Base-by-base conservation (phyloP, 2,888 invertebrate species). In the Cremastinae sp. region DNA sequence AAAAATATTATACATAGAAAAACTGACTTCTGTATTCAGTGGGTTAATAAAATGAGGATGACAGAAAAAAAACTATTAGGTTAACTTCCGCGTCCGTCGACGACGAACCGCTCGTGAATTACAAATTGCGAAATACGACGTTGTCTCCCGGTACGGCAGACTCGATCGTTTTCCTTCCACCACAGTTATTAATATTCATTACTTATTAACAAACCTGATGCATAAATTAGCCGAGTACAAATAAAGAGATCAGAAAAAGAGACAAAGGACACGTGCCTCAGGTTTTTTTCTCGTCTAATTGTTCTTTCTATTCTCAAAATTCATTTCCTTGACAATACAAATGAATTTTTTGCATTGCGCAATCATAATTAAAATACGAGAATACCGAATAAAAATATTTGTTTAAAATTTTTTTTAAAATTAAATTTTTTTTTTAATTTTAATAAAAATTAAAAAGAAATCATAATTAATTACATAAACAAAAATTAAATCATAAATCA, bases 151-250 rank as follows among this genome's bases (percentile, higher is more conserved):
- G 76, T 69, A 70, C 61, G 75, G 77, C 76, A 79, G 80, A 77
- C 78, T 71, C 77, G 62, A 53, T 37, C 77, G 65, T 78, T 80
- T 82, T 77, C 69, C 80, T 80, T 45, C 59, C 82, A 84, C 82
- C 84, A 84, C 85, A 88, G 87, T 87, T 88, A 89, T 89, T 89
- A 89, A 89, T 89, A 89, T 89, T 89, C 87, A 89, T 89, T 86
- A 87, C 86, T 84, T 84, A 88, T 88, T 88, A 88, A 88, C 88
- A 86, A 86, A 88, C 86, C 86, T 83, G 86, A 86, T 84, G 86
- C 81, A 89, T 88, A 87, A 88, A 88, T 89, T 59, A 49, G 86
- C 84, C 79, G 20, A 45, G 75, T 77, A 77, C 74, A 61, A 80
- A 73, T 77, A 78, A 79, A 77, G 62, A 61, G 56, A 53, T 20